Base-by-base conservation (phyloP, 2,113 vertebrate species). In the Pseudopodoces humilis region DNA sequence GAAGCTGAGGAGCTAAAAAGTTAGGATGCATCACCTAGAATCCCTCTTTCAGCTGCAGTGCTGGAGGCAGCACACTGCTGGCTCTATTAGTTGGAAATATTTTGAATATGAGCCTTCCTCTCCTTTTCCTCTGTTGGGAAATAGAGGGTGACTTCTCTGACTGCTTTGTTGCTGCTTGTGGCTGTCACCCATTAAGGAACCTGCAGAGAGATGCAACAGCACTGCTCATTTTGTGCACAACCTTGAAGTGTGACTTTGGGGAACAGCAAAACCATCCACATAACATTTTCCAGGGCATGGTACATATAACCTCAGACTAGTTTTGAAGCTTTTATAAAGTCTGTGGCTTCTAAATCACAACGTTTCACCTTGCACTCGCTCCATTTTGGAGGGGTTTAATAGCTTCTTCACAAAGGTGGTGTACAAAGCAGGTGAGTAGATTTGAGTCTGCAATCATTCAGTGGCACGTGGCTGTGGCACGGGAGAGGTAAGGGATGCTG, bases 191-290 rank as follows among this genome's bases (percentile, higher is more conserved):
- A 0, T 17, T 24, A 6, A 10, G 10, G 35, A 30, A n/a, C 35
- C 71, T 39, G 49, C 33, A 4, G 25, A 50, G 71, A 7, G 18
- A 8, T 12, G 39, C 0, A 0, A 10, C 3, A n/a, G 52, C 1
- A 0, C 43, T 1, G 1, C 5, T 16, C 2, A 1, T 37, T 43
- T 65, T 58, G 41, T 22, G 47, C 3, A 3, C 1, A 1, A 30
- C 25, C n/a, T 21, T 25, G 12, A 46, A 58, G 9, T 0, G 8
- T 50, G 8, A 15, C 37, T 55, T 15, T 9, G 10, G 53, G 33
- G 10, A 78, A 35, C n/a, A 39, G 41, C 5, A 27, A 60, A 84
- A 35, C 24, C 25, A 9, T 18, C 15, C 14, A 7, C 5, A 1
- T 33, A 50, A 28, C n/a, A 2, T 25, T 44, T 68, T 20, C 55